Evolutionary conservation across 2,113 vertebrate species (phyloP).

Genomic region (Dolichotis patagonum): DNA sequence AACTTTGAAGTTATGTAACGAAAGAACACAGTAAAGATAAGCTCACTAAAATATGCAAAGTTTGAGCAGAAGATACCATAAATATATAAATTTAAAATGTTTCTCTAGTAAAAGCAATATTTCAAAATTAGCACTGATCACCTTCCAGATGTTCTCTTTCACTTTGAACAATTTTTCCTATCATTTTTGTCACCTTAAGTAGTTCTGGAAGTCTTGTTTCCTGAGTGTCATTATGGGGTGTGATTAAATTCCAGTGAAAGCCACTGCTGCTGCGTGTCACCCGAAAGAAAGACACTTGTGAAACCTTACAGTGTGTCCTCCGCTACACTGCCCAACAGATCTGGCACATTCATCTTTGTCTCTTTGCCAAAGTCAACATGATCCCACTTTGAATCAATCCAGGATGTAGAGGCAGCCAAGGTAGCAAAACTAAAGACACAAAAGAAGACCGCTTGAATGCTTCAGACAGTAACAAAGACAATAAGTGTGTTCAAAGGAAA

Average conservation of each 20-base stretch:
- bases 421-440: neutral
- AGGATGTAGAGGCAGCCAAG: neutral
- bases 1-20: neutral
- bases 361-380: neutral
- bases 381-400: neutral
- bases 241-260: neutral
- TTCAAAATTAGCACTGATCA: neutral
- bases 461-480: neutral
- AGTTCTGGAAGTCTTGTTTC: neutral
- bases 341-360: neutral
- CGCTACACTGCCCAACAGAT: neutral
- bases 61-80: neutral
- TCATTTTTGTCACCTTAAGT: neutral
- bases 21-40: neutral
- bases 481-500: neutral
- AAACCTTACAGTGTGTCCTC: neutral
- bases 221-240: neutral
- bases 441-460: neutral
- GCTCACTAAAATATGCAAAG: neutral
- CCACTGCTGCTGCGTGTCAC: neutral
- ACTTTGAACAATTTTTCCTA: neutral
- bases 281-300: neutral
- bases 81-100: neutral
- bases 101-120: neutral
- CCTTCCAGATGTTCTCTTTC: neutral